Base-by-base conservation (phyloP, 2,113 vertebrate species). In the Eretmochelys imbricata region DNA sequence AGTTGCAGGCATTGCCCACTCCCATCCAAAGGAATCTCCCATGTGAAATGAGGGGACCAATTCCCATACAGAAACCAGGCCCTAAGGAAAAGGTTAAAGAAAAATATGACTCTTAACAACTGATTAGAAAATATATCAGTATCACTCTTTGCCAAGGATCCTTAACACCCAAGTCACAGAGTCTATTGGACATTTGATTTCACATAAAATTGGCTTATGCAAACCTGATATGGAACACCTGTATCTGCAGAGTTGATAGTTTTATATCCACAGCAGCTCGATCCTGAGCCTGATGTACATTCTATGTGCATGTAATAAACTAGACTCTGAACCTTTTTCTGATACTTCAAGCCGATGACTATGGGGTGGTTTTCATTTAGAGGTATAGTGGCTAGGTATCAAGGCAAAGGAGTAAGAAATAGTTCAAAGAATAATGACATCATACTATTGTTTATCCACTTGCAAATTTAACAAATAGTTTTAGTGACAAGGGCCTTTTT, bases 1-100 rank as follows among this genome's bases (percentile, higher is more conserved):
- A 99, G 98, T 99, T 99, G 96, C 99, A 98, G 14, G 99, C 99
- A 1, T 98, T 99, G 82, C 99, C 99, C 0, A 99, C 99, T 72
- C 99, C 99, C 91, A 98, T 99, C 99, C 99, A 99, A 53, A 99
- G 98, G 75, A 99, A 99, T 31, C 99, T 98, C 82, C 95, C 85
- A 2, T 99, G 99, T 29, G 99, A 99, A 16, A 99, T 95, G 86
- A 99, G 86, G 2, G 99, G 99, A 0, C 99, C 99, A 0, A 99
- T 97, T n/a, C 99, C 99, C 97, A 99, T 95, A 1, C 98, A 98
- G 91, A 99, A 99, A 65, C 97, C 96, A 5, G 99, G 99, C 96
- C 99, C 99, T 99, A 84, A 49, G 42, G 65, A 75, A 76, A 8
- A 94, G 2, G 6, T 42, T n/a, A 4, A 14, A 89, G 35, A 78